Conservation (phyloP, 2,888 invertebrate genomes). For the Philonicus albiceps region DNA sequence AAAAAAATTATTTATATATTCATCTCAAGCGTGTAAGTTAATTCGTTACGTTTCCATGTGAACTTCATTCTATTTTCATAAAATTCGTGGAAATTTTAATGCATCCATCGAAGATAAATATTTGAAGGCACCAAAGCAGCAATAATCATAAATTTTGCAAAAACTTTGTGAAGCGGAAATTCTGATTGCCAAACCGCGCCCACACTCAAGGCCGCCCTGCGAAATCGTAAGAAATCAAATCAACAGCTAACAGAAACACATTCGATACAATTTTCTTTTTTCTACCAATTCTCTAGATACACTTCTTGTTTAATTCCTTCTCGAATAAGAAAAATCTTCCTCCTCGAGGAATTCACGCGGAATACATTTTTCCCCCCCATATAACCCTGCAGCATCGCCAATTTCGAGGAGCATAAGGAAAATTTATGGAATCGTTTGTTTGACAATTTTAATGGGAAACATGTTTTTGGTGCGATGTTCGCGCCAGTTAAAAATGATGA, state of each 20-base stretch:
- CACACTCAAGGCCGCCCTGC: background rate
- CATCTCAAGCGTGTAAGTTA: background rate
- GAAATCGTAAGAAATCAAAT: background rate
- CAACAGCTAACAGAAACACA: background rate
- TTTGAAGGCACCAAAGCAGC: background rate
- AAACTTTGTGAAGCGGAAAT: background rate
- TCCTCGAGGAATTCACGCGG: background rate
- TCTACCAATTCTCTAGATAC: background rate
- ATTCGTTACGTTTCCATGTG: background rate
- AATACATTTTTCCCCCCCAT: background rate
- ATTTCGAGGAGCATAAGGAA: background rate
- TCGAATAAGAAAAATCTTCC: background rate
- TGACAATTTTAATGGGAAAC: background rate
- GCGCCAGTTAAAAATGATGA: background rate
- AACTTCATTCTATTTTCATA: background rate
- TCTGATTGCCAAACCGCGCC: background rate
- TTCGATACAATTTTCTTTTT: background rate
- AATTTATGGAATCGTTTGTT: background rate
- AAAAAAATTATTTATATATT: background rate
- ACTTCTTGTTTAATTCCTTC: background rate
- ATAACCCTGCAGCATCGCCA: background rate
- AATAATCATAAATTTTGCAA: background rate
- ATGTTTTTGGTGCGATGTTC: background rate
- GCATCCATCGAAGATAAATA: background rate
- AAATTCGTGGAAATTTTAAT: background rate